Base-by-base conservation (phyloP, 2,888 invertebrate genomes). In the Altica lythri region DNA sequence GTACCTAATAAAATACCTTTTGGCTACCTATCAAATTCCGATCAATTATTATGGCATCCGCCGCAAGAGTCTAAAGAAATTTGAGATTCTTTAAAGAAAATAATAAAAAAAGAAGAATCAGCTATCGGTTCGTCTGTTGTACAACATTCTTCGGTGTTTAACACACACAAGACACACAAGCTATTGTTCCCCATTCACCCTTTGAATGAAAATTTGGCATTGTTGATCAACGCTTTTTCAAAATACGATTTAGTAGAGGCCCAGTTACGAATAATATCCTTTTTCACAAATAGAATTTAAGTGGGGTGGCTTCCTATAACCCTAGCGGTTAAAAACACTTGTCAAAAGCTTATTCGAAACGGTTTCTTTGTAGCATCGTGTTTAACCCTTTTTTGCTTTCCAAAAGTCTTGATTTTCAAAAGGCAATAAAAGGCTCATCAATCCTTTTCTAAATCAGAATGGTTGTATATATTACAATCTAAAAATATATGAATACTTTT, bases 71-170 rank as follows among this genome's bases (percentile, higher is more conserved):
- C 30, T 46, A 29, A 29, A 52, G 59, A 55, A 56, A 59, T 44
- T 29, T 37, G 59, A 59, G 48, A 50, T 53, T 52, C 47, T 42
- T 49, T 29, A 12, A 10, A 48, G 32, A 17, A 34, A 12, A 14
- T 25, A 34, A 34, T 16, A 30, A 27, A 27, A 27, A 9, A 27
- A 30, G 12, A 30, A 34, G 34, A 34, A 34, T 13, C 50, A 48
- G 29, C 44, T 60, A 51, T 56, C 53, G 34, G 57, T 55, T 58
- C n/a, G n/a, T n/a, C n/a, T 66, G 66, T 66, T 62, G 59, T 59
- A 59, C 60, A 66, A 66, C 63, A 64, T 60, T 57, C 48, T 54
- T 57, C 64, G 66, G 63, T 62, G 60, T 64, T 63, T 66, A 63
- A 58, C 61, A 63, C 66, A 66, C 64, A 66, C 61, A 55, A 19